Evolutionary conservation across 2,888 invertebrate genomes (phyloP).

Genomic region (Drosophila anomalipes): DNA sequence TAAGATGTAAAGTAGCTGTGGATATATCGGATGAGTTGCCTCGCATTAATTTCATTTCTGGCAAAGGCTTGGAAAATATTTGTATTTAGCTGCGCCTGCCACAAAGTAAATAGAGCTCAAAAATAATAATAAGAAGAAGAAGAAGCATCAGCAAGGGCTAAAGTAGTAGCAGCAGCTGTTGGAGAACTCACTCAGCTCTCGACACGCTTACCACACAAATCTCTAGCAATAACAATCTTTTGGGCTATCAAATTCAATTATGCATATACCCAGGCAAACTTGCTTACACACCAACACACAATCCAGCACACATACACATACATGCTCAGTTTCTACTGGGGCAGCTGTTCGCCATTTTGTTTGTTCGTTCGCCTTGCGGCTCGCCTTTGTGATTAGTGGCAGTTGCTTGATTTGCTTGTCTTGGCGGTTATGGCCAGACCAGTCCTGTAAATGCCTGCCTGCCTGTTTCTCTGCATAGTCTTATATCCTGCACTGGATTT

Average conservation of each 20-base stretch:
- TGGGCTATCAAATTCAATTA: conserved; percentile 81
- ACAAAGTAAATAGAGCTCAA: conserved; percentile 61
- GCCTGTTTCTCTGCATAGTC: conserved; percentile 11
- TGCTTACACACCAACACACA: conserved; percentile 18
- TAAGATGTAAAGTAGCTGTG: conserved; percentile 14
- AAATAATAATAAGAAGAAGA: conserved; percentile 8
- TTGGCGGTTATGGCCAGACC: conserved; percentile 28
- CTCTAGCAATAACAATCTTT: conserved; percentile 74
- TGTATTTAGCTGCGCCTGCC: conserved; percentile 36
- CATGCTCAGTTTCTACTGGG: conserved; percentile 1
- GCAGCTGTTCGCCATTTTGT: conserved; percentile 57
- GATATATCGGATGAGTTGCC: conserved; percentile 4
- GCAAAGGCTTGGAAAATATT: conserved; percentile 47
- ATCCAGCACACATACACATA: conserved; percentile 1
- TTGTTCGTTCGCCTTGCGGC: conserved; percentile 59
- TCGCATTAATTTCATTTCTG: conserved; percentile 51
- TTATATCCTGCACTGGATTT: conserved; percentile 43
- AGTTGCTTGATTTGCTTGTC: conserved; percentile 64
- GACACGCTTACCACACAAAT: conserved; percentile 63
- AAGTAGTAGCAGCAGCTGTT: conserved; percentile 34
- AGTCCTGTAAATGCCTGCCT: conserved; percentile 1
- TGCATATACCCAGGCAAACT: conserved; percentile 58
- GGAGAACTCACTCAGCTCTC: conserved; percentile 35
- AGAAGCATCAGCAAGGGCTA: not conserved
- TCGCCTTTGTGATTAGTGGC: conserved; percentile 67